Evolutionary conservation across 2,888 invertebrate genomes (phyloP).

Genomic region (Mystacides longicornis): DNA sequence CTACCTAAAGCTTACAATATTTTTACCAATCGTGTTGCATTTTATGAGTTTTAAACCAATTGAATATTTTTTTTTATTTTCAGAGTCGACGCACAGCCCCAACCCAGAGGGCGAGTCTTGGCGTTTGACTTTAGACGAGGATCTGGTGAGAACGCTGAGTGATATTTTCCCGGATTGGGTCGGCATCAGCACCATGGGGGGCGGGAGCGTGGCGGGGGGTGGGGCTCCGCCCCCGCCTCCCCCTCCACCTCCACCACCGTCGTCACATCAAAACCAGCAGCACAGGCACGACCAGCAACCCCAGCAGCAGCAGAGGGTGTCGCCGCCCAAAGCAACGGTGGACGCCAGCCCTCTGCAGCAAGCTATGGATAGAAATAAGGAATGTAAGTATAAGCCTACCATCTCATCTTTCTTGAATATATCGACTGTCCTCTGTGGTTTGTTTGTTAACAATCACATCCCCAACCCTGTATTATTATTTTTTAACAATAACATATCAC

Average conservation of each 20-base stretch:
- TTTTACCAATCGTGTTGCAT: too few relatives aligned
- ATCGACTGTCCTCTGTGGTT: too few relatives aligned
- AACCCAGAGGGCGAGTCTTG: conserved; percentile 72
- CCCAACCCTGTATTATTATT: too few relatives aligned
- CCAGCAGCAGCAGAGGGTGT: conserved; percentile 62
- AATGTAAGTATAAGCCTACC: conserved; percentile 85
- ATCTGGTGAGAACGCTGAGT: conserved; percentile 85
- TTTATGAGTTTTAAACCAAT: too few relatives aligned
- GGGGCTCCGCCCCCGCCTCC: conserved; percentile 41
- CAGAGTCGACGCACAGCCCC: conserved; percentile 71
- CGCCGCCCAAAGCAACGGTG: conserved; percentile 86
- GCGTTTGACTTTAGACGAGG: conserved; percentile 89
- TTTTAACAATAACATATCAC: background rate
- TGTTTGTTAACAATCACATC: too few relatives aligned
- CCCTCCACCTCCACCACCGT: conserved; percentile 58
- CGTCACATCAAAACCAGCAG: conserved; percentile 37
- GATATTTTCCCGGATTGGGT: conserved; percentile 94
- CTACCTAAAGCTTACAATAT: too few relatives aligned
- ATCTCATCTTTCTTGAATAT: too few relatives aligned
- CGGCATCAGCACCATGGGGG: conserved; percentile 39
- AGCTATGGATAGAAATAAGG: conserved; percentile 94
- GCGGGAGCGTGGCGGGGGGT: conserved; percentile 37
- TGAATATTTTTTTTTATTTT: conserved; percentile 4
- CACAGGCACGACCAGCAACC: conserved; percentile 35
- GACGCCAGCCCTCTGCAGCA: conserved; percentile 91